Base-by-base conservation (phyloP, 2,113 vertebrate species). In the Tragelaphus strepsiceros region DNA sequence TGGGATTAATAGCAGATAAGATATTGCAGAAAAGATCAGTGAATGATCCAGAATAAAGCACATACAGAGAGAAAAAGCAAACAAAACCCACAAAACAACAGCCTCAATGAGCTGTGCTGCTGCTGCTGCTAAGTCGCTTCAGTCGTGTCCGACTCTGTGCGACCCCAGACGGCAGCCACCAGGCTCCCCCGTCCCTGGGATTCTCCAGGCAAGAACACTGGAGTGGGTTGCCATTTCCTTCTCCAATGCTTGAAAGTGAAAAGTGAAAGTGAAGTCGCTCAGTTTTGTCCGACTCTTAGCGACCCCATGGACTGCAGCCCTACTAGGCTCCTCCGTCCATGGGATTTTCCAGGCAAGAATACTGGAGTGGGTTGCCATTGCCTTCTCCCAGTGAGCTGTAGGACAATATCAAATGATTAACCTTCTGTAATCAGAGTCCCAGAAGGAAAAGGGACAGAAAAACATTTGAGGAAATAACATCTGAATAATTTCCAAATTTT, bases 391-490 rank as follows among this genome's bases (percentile, higher is more conserved):
- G 17, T 54, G 51, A 53, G 51, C 51, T 53, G 14, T 53, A 4
- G 51, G 51, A 53, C 51, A 53, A 14, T 53, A 53, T 15, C 51
- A 53, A 53, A 53, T 53, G 51, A 53, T 53, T 53, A 53, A 53
- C 51, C 51, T 53, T 56, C 21, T 78, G 5, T 78, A 80, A 89
- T 58, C 77, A 59, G 35, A 64, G 43, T 51, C 46, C 30, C 26
- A 58, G 49, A 59, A 87, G 82, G 43, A 30, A 91, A 87, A 81
- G 39, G 24, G 30, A 77, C 11, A 39, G 56, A 94, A 85, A 78
- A 58, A 58, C 53, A 91, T 30, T 19, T 93, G 28, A 85, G 61
- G 22, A 89, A 84, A 90, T 96, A 83, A 88, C 77, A 30, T 80
- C 49, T 83, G n/a, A 88, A 89, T 77, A 74, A 14, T 85, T 53